These are phyloP conservation scores for Labeo catla DNA, from an alignment of 2,113 vertebrate genomes.

Conservation along the genomic window DNA sequence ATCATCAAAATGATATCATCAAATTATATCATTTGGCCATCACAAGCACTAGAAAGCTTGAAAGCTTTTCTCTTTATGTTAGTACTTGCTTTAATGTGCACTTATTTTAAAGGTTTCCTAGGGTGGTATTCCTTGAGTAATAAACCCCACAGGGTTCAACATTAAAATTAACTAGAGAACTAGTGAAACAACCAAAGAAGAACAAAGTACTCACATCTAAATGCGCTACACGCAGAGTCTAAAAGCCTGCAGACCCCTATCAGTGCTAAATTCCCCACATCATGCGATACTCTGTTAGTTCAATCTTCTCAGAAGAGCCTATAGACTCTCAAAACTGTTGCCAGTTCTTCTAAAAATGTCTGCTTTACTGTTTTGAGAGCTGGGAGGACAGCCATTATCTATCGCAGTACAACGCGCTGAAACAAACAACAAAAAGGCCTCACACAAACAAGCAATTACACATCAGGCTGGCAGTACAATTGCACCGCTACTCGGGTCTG, in stretches of 20 bases:
- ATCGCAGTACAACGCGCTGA: conserved; percentile 4
- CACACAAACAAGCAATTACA: conserved; percentile 41
- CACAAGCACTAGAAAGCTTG: not conserved
- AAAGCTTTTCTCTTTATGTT: not conserved
- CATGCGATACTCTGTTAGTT: not conserved
- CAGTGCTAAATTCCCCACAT: conserved; percentile 9
- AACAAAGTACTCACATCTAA: conserved; percentile 3
- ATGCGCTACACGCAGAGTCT: not conserved
- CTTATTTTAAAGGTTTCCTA: not conserved
- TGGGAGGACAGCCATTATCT: conserved; percentile 38
- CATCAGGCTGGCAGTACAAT: conserved; percentile 28
- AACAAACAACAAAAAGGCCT: not conserved
- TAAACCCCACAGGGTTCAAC: conserved; percentile 17
- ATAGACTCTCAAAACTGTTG: conserved; percentile 5
- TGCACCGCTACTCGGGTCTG: conserved; percentile 1
- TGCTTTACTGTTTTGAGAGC: conserved; percentile 29
- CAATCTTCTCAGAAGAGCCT: conserved; percentile 18
- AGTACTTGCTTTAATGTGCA: not conserved
- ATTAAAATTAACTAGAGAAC: not conserved
- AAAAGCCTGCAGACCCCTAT: not conserved
- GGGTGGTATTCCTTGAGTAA: not conserved
- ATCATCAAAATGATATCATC: too few species aligned
- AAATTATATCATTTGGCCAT: not conserved
- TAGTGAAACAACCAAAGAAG: conserved; percentile 1
- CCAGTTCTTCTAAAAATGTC: conserved; percentile 14